Percentiles rank a stretch among this genome's conserved stretches.
These are phyloP conservation scores for Fragum sueziense DNA, from an alignment of 2,888 invertebrate genomes.

Conservation along the genomic window DNA sequence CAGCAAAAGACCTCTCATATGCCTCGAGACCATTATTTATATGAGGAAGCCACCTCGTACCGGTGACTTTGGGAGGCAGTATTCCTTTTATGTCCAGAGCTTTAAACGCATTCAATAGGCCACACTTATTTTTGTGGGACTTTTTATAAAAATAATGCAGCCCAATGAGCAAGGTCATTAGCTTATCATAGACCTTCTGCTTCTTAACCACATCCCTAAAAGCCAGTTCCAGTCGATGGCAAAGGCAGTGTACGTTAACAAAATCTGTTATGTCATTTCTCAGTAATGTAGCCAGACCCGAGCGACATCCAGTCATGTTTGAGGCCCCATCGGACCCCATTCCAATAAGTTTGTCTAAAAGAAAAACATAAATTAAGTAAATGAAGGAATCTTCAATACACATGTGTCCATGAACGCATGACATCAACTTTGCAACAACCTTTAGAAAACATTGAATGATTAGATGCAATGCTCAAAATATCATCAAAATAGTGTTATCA, in stretches of 20 bases:
- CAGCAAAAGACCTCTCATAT: constrained; percentile 28
- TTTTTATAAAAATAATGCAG: neutral
- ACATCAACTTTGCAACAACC: no score
- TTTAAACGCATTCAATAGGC: neutral
- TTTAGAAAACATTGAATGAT: neutral
- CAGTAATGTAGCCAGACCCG: constrained; percentile 14
- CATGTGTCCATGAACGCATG: no score
- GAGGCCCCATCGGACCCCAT: constrained; percentile 46
- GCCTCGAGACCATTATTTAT: constrained; percentile 22
- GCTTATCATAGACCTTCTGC: neutral
- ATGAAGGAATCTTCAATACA: no score
- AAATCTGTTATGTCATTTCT: neutral
- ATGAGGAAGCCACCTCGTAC: constrained; percentile 19
- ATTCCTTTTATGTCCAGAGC: neutral
- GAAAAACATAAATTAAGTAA: neutral
- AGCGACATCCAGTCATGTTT: constrained; percentile 34
- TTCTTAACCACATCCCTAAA: neutral
- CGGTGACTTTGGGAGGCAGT: neutral
- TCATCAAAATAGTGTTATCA: neutral
- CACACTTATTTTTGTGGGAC: neutral
- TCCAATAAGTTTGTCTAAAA: neutral
- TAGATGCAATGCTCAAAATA: neutral
- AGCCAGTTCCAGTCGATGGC: neutral
- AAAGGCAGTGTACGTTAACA: neutral
- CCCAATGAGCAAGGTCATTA: neutral